Conservation (phyloP, 2,888 invertebrate species). For the Amphimallon solstitiale region DNA sequence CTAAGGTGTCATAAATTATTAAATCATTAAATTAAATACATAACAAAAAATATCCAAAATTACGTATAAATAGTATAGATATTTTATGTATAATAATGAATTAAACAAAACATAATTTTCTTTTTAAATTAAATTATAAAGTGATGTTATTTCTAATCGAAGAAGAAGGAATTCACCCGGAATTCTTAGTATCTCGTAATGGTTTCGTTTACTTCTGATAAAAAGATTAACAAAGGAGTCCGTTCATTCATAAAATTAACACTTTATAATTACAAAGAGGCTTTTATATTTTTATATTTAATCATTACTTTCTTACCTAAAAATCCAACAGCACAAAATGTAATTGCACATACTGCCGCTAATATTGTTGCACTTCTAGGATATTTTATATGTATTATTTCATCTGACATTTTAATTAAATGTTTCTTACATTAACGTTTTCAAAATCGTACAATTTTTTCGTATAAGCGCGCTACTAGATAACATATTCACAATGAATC, state of each 20-base stretch:
- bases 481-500: too few species aligned
- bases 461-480: too few species aligned
- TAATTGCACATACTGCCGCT: constrained; percentile 81
- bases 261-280: background rate
- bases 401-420: constrained; percentile 14
- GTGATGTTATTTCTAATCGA: background rate
- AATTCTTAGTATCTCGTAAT: background rate
- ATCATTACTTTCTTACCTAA: constrained; percentile 78
- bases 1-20: too few species aligned
- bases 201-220: constrained; percentile 23
- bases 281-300: constrained; percentile 5
- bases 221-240: constrained; percentile 36
- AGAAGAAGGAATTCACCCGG: constrained; percentile 3
- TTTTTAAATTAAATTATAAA: background rate
- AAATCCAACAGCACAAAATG: constrained; percentile 82
- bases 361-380: constrained; percentile 79
- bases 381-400: constrained; percentile 61
- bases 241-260: constrained; percentile 15
- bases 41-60: too few species aligned
- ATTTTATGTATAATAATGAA: background rate
- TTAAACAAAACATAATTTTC: background rate
- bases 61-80: too few species aligned
- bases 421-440: background rate
- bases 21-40: too few species aligned
- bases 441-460: too few species aligned